Base-by-base conservation (phyloP, 1,140 invertebrate species). In the Bacillus rossius region DNA sequence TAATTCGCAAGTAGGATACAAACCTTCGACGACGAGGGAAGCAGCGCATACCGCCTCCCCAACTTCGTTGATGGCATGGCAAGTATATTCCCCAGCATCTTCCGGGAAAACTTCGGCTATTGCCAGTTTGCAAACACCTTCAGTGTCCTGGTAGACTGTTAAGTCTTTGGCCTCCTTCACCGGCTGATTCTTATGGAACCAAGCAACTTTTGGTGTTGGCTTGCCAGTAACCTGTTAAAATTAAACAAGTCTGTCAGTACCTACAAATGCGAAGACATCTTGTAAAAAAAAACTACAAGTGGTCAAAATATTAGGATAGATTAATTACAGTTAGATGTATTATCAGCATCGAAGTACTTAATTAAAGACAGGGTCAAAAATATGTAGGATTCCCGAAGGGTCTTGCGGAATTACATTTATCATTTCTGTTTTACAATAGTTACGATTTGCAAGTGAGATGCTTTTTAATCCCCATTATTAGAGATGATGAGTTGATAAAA, bases 41-140 rank as follows among this genome's bases (percentile, higher is more conserved):
- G 92, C 85, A 67, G 84, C 84, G 65, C 88, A 92, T 61, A 87
- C 79, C 53, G 87, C 85, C 75, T 91, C 87, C 48, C 96, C 96
- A 65, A 88, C 84, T 68, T 83, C 81, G 77, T 98, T 98, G 25
- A 83, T 78, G 51, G 94, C 91, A 62, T 79, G 75, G 72, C 92
- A 95, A 52, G 82, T 84, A 72, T 96, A 96, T 73, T 84, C 83
- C 19, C 94, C 94, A 63, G 86, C 84, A 81, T 96, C 92, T 82
- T 96, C 94, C 3, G 93, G 92, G 72, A 96, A 96, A 23, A 94
- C 92, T 83, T 97, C 93, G 45, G 83, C 83, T 65, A 98, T 94
- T 59, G 86, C 83, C 57, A 98, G 77, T 71, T 85, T 87, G 69
- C 92, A 94, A 53, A 85, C 76, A 57, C 91, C 91, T 67, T 91